phyloP scores from a whole-genome alignment of 2,113 vertebrate species.

The Pseudorhombus dupliciocellatus region DNA sequence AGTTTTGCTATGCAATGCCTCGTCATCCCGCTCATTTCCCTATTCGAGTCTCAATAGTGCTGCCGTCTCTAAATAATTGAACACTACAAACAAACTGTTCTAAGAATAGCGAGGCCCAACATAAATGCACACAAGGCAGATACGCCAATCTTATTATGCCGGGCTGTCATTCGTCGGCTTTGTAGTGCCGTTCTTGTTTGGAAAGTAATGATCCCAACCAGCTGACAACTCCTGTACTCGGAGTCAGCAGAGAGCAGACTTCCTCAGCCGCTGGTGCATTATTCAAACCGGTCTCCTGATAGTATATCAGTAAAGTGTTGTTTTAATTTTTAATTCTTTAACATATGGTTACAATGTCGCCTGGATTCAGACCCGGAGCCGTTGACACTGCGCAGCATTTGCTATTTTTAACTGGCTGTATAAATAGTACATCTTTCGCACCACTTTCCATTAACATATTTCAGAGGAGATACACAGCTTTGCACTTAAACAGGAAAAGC shows the following conservation, averaged over 20 bases:
- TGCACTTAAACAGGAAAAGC: not conserved
- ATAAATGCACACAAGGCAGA: conserved; percentile 60
- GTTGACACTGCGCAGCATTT: not conserved
- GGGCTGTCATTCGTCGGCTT: conserved; percentile 49
- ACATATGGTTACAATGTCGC: not conserved
- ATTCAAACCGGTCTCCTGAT: conserved; percentile 34
- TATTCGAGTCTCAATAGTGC: conserved; percentile 32
- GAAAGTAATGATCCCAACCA: conserved; percentile 60
- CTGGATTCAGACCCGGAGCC: not conserved
- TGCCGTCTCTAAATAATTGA: conserved; percentile 66
- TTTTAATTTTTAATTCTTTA: conserved; percentile 20
- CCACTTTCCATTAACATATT: not conserved
- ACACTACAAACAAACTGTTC: conserved; percentile 54
- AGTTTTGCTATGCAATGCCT: conserved; percentile 14
- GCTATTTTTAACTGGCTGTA: too few species aligned
- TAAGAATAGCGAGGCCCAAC: conserved; percentile 59
- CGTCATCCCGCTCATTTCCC: conserved; percentile 35
- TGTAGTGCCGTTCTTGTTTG: conserved; percentile 48
- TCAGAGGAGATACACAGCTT: not conserved
- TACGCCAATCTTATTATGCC: conserved; percentile 31
- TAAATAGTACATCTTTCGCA: not conserved
- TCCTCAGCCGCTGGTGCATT: conserved; percentile 21
- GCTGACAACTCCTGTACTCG: conserved; percentile 48
- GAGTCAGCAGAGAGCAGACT: conserved; percentile 32
- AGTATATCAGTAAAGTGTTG: conserved; percentile 7